Evolutionary conservation across 2,113 vertebrate species (phyloP), one percentile per base, ranked within the genome.

Genomic region (Otus sunia): DNA sequence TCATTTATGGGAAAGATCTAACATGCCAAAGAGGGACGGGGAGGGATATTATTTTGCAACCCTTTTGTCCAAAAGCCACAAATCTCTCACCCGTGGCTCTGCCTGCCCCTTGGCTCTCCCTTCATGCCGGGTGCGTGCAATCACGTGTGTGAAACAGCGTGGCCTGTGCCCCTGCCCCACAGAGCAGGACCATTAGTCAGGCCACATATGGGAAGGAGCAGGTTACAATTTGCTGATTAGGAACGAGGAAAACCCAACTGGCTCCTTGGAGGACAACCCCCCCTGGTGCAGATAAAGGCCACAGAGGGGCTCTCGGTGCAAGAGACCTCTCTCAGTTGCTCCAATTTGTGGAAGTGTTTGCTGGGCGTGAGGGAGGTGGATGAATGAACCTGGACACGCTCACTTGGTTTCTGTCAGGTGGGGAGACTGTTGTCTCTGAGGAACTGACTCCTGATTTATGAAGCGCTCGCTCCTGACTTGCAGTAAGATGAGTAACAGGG

Each of bases 361-460:
- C 56, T 63, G 59, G 37, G 17, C 26, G 47, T 15, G 25, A 3
- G 45, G 85, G 56, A 39, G 32, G 49, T 10, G 74, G 74, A 10
- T 11, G 55, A 9, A 50, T 0, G 5, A 67, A 34, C 32, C 39
- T 43, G 64, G 13, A 4, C 39, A 0, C 18, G 39, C 39, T 47
- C 37, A 1, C 22, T 13, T 10, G 47, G 5, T 12, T 85, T 36
- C 36, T 68, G 20, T 2, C 39, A 8, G 79, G 21, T 52, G 83
- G 39, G 34, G 34, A 55, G 67, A 9, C 6, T 41, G 4, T 15
- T 6, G 16, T 37, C 36, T 32, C 32, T 0, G 3, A 32, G 43
- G 53, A 26, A 23, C 3, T 36, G 10, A 20, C 30, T 64, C 82
- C 11, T 20, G 36, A 20, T 32, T 29, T 21, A 27, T 1, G 56